Percentiles rank a stretch among this genome's conserved stretches.
Evolutionary conservation across 2,113 vertebrate genomes (phyloP).

Genomic region (Lampris megalopsis): DNA sequence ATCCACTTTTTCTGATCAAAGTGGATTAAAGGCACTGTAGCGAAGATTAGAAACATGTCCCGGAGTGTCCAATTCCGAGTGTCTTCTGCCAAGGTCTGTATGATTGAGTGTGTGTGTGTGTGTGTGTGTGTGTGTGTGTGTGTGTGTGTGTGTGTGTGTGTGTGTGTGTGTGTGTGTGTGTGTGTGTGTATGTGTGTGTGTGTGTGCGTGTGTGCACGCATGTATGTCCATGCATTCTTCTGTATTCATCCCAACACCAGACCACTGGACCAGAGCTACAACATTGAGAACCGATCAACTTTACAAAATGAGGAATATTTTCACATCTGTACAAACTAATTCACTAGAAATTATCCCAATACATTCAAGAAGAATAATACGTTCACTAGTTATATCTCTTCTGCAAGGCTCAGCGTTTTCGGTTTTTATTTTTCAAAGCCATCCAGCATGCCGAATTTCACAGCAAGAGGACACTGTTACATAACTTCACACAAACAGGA

Average conservation of each 20-base stretch:
- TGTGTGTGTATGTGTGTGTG: too few species aligned
- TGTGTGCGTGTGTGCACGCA: too few species aligned
- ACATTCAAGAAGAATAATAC: too few species aligned
- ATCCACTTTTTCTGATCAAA: conserved; percentile 70
- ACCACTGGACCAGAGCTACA: conserved; percentile 5
- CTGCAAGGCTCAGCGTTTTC: too few species aligned
- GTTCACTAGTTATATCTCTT: too few species aligned
- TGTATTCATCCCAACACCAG: conserved; percentile 1
- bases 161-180: conserved; percentile 4
- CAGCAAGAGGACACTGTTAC: too few species aligned
- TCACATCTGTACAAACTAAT: too few species aligned
- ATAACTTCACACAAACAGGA: too few species aligned
- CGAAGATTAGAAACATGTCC: conserved; percentile 66
- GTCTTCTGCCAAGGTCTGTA: conserved; percentile 19
- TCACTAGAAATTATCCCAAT: too few species aligned
- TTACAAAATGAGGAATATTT: neutral
- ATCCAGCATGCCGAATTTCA: too few species aligned
- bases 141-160: conserved; percentile 1
- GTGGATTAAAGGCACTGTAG: conserved; percentile 66
- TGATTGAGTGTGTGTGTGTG: conserved; percentile 11
- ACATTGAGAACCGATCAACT: conserved; percentile 19
- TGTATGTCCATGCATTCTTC: neutral
- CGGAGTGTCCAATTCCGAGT: too few species aligned
- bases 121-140: neutral
- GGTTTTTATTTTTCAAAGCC: too few species aligned